A percentile compares a stretch with the other conserved stretches of the same genome.
phyloP scores from a whole-genome alignment of 2,113 vertebrate genomes.

The Prunella fulvescens region DNA sequence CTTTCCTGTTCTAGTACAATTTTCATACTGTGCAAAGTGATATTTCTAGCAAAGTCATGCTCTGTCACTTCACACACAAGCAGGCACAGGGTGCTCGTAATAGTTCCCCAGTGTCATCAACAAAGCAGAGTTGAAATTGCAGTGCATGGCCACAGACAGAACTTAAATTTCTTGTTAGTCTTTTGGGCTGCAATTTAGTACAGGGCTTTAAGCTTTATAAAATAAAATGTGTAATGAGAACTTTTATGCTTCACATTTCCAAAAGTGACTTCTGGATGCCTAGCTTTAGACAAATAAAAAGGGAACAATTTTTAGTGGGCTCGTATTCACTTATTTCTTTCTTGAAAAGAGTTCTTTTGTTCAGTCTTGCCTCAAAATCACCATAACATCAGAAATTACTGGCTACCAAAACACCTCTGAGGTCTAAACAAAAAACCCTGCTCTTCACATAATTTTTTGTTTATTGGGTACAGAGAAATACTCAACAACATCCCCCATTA shows the following conservation, averaged over 20 bases:
- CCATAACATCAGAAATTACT: background rate
- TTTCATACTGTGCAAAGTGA: background rate
- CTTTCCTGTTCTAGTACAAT: background rate
- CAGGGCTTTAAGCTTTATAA: background rate
- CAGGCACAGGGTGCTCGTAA: background rate
- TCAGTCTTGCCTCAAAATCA: background rate
- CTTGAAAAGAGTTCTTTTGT: background rate
- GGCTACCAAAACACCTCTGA: background rate
- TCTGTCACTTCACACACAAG: background rate
- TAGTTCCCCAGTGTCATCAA: background rate
- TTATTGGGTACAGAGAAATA: background rate
- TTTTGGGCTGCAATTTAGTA: background rate
- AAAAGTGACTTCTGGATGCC: background rate
- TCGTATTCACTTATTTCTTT: background rate
- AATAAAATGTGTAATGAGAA: background rate
- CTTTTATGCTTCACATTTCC: background rate
- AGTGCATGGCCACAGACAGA: background rate
- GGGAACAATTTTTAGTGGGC: background rate
- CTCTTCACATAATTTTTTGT: background rate
- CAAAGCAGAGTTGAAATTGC: background rate
- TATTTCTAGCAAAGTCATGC: background rate
- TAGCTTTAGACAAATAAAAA: background rate
- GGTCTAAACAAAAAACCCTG: background rate
- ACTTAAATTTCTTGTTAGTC: background rate
- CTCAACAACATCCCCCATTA: background rate